Percentiles rank a stretch among this genome's conserved stretches.
These are phyloP conservation scores for Echinometra lucunter DNA, from an alignment of 53 echinoderm and acorn worm genomes.

Conservation along the genomic window DNA sequence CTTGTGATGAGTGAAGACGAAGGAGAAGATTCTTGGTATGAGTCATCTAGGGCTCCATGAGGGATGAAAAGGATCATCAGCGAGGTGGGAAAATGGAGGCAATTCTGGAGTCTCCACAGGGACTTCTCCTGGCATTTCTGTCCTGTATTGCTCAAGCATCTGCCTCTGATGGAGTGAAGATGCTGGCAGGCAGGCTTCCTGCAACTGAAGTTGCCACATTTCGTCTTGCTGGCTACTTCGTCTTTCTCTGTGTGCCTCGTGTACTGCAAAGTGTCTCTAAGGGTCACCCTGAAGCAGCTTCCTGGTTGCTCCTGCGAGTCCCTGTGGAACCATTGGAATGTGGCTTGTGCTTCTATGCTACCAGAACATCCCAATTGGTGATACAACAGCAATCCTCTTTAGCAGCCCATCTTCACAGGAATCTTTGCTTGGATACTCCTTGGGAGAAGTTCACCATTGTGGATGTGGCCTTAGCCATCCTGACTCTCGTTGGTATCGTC, in stretches of 20 bases:
- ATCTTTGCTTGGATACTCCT: conserved; percentile 58
- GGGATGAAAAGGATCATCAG: neutral
- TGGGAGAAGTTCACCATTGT: conserved; percentile 45
- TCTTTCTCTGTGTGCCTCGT: neutral
- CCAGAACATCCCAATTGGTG: conserved; percentile 53
- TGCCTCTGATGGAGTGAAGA: conserved; percentile 44
- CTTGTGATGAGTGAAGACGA: neutral
- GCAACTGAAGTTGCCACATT: conserved; percentile 11
- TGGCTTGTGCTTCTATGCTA: conserved; percentile 12
- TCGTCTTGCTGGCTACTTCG: neutral
- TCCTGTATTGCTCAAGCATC: neutral
- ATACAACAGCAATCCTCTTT: conserved; percentile 50
- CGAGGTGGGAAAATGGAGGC: neutral
- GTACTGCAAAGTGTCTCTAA: neutral
- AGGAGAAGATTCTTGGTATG: neutral
- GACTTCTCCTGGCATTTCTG: conserved; percentile 38
- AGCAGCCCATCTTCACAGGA: conserved; percentile 57
- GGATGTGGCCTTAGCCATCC: conserved; percentile 23
- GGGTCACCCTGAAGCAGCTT: conserved; percentile 25
- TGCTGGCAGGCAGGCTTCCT: conserved; percentile 27
- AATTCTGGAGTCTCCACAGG: conserved; percentile 9
- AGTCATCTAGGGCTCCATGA: neutral
- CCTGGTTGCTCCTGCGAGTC: conserved; percentile 26
- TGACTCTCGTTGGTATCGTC: conserved; percentile 23
- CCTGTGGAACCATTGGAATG: conserved; percentile 29